These are phyloP conservation scores for Isotomurus palustris DNA, from an alignment of 2,888 invertebrate species.

Conservation along the genomic window DNA sequence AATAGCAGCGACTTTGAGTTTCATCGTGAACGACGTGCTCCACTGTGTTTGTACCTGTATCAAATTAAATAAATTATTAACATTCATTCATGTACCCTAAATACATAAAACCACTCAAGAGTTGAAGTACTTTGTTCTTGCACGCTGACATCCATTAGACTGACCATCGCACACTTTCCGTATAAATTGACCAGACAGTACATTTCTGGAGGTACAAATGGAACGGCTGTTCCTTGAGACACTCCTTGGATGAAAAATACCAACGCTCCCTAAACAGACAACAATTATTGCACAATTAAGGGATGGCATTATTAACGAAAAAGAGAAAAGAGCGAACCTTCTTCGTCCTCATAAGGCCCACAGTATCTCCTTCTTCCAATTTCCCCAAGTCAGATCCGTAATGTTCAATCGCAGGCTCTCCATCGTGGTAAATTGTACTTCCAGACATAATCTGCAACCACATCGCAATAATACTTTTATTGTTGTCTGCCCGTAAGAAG, in stretches of 20 bases:
- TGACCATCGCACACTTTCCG: constrained; percentile 76
- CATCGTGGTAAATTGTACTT: constrained; percentile 77
- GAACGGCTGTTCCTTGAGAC: constrained; percentile 80
- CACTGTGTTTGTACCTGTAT: constrained; percentile 43
- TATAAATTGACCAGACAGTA: constrained; percentile 77
- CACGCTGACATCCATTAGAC: constrained; percentile 50
- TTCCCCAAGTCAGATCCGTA: constrained; percentile 82
- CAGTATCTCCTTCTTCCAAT: constrained; percentile 72
- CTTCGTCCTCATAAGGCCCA: constrained; percentile 77
- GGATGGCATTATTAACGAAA: constrained; percentile 8
- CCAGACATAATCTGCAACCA: constrained; percentile 72
- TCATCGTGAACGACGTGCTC: constrained; percentile 41
- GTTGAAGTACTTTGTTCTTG: constrained; percentile 42
- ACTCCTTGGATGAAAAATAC: constrained; percentile 84
- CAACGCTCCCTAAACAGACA: constrained; percentile 71
- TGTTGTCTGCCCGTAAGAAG: too few species aligned
- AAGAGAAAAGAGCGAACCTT: constrained; percentile 55
- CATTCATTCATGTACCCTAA: too few species aligned
- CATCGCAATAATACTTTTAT: too few species aligned
- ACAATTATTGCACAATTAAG: neutral
- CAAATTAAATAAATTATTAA: too few species aligned
- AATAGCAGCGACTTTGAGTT: constrained; percentile 15
- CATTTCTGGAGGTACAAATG: constrained; percentile 67
- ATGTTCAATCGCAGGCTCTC: constrained; percentile 70
- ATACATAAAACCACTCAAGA: too few species aligned